Base-by-base conservation (phyloP, 2,888 invertebrate genomes). In the Hymenopus coronatus region DNA sequence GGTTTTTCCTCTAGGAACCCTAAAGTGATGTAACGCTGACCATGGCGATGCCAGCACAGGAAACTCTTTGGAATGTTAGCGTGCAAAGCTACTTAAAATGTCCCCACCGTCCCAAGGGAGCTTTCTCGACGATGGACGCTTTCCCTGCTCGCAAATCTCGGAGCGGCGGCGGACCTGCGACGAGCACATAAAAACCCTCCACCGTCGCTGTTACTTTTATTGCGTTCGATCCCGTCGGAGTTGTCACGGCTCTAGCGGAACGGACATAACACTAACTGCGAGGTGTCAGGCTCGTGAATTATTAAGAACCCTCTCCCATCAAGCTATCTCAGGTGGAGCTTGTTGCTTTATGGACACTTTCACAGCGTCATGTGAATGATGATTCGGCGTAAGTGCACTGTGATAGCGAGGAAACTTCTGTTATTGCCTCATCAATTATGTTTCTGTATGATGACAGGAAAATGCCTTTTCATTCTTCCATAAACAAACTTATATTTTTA, bases 11-110 rank as follows among this genome's bases (percentile, higher is more conserved):
- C 12, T 12, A 70, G 54, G 54, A 20, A 70, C 25, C 20, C 54
- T 15, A 70, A 70, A 70, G 54, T 25, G 54, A 20, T 20, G 20
- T 15, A 70, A 70, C 25, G 54, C 54, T 70, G 54, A 25, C 54
- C 54, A 20, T 70, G 54, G 54, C 54, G 54, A 20, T 25, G 54
- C 20, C 20, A 70, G 20, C 25, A 70, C 20, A 54, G 54, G 2
- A 54, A 54, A 54, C 54, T 54, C 54, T 54, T 54, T 54, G 54
- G 54, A 70, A 70, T 70, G 54, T 70, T 70, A 70, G 84, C 84
- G 33, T 33, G 85, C 85, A 54, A 27, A 85, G 85, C 85, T 85
- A 85, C 85, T 85, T 85, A 85, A 40, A 54, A 85, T 70, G 54
- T 70, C 85, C 40, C 85, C 54, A 40, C 28, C 40, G 85, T 85